Evolutionary conservation across 1,140 invertebrate genomes (phyloP), one percentile per base, ranked within the genome.

Genomic region (Akabosia matsudoensis): DNA sequence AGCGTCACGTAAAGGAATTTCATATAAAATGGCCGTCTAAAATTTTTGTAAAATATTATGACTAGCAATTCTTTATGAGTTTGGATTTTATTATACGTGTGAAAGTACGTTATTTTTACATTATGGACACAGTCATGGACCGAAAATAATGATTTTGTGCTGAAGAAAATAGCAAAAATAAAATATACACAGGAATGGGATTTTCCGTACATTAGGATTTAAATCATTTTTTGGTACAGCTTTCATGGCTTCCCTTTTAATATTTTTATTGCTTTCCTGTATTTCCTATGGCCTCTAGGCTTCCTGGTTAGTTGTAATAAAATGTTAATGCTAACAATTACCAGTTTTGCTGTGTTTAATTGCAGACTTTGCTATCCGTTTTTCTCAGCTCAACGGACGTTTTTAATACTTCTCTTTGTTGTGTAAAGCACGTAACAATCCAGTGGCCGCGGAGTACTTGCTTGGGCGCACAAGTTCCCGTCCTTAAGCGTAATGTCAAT

Each of bases 271-370:
- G 24, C n/a, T 61, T 61, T 61, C 24, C 37, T 61, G 13, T 24
- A 14, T 61, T 61, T 61, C 54, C 54, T 61, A 61, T 61, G 54
- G 54, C 54, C 54, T 61, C 54, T 24, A 22, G 54, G 13, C 14
- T 61, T 61, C 24, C 54, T n/a, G 54, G 54, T 61, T 61, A 61
- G 54, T 24, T 7, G 54, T 22, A 61, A 61, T 61, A 61, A 61
- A 61, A 61, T 61, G 54, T 61, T 61, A 61, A 61, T 61, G 24
- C 54, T 4, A 61, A 61, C 24, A 61, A 61, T 61, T 61, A 61
- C 54, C 54, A 24, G 54, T 61, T 61, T 61, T 61, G 54, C 24
- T 61, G 54, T 61, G 54, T 22, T 61, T 61, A 61, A 61, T 61
- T 61, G 24, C 54, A 24, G 54, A 13, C 24, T 61, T 61, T 4